Base-by-base conservation (phyloP, 2,888 invertebrate genomes). In the Drosophila limbata region DNA sequence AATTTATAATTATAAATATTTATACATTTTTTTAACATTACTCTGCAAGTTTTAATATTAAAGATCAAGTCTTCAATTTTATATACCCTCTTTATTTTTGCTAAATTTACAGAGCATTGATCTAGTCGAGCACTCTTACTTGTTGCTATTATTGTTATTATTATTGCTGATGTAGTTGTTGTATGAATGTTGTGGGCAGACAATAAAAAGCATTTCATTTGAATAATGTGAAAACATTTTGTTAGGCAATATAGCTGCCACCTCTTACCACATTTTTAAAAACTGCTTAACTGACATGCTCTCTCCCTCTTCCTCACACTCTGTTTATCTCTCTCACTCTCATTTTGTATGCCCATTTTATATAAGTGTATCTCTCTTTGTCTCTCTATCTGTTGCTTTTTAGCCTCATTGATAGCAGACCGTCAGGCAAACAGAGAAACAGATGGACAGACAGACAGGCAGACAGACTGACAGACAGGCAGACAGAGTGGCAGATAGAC, bases 191-290 rank as follows among this genome's bases (percentile, higher is more conserved):
- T 50, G 53, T 67, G 63, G 56, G 51, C 68, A 71, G 83, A 85
- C 78, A 77, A 83, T 83, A 81, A 83, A 80, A 84, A 81, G 81
- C 78, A 81, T 82, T 82, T 82, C 78, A 82, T 82, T 82, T 82
- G 81, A 82, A 86, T 86, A 86, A 82, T 86, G 84, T 72, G 70
- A 77, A 82, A 82, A 86, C 84, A 85, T 86, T 86, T 77, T 80
- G 77, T 69, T 80, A 69, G 69, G 64, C 78, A 70, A 78, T 66
- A 25, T 60, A 45, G 57, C 60, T 39, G 31, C 42, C 53, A 48
- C 53, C 55, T 64, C 50, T 52, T 47, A 45, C 35, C 61, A 45
- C 40, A 45, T 50, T 53, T 67, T 73, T 62, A 45, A 28, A 64
- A 73, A 64, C 63, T 68, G 57, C 39, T 71, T 56, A 61, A 56